Base-by-base conservation (phyloP, 1,140 invertebrate genomes). In the Drosophila nigrodunni region DNA sequence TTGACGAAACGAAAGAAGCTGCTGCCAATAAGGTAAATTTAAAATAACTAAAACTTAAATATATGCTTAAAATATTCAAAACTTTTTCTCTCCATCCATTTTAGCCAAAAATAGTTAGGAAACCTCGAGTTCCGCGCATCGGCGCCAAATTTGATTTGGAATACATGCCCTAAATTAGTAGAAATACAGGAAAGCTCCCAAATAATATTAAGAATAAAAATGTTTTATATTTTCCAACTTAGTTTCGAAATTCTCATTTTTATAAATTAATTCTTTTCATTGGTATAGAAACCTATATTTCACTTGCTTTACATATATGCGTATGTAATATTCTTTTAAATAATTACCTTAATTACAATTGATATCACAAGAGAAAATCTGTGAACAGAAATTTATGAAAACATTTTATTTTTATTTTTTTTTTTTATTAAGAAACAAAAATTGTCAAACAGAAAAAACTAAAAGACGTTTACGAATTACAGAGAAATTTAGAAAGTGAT, bases 91-190 rank as follows among this genome's bases (percentile, higher is more conserved):
- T 44, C 18, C n/a, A 13, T 43, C 37, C 10, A 10, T 39, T 11
- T 43, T 7, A 73, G 80, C 49, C 58, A 15, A 61, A 54, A 44
- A 46, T 66, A 7, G 44, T 34, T 0, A 47, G 80, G 4, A 89
- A 78, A 9, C 74, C 65, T 39, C 86, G 90, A 1, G 57, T 82
- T 11, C 90, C 90, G 0, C 87, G 90, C 3, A 91, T 91, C 54
- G 82, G 86, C 0, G 90, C 90, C 52, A 90, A 85, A 62, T 91
- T 91, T 43, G 90, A 91, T 69, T 66, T 82, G 21, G 83, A 80
- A 2, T 88, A 91, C 6, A 77, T 89, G 18, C 73, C 81, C 10
- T 87, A 55, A 75, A 54, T 2, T 10, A n/a, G n/a, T 5, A 6
- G 4, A 43, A 10, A 43, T 43, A 43, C 11, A 43, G n/a, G 4